Base-by-base conservation (phyloP, 2,113 vertebrate genomes). In the Sapajus apella region DNA sequence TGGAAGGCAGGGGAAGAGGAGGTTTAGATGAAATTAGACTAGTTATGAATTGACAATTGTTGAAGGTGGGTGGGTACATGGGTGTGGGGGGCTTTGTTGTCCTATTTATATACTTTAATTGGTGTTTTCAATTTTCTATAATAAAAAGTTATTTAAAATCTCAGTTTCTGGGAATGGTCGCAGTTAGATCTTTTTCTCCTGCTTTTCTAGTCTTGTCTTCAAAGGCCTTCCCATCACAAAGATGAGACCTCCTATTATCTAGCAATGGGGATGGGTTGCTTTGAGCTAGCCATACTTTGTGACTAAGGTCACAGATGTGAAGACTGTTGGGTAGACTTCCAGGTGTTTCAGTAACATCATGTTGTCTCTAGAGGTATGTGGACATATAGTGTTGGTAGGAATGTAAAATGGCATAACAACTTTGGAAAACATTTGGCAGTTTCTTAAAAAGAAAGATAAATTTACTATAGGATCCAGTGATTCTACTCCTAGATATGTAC, bases 211-310 rank as follows among this genome's bases (percentile, higher is more conserved):
- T 47, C 55, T 55, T 81, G 8, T 75, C 75, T 90, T 86, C 64
- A 96, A 87, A 96, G 75, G 66, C 64, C 73, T 90, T 81, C 32
- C 32, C 81, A 40, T 70, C 27, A 72, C 86, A 72, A 61, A 85
- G 40, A 70, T 90, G 61, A 85, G 86, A 47, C 32, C 47, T 90
- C 17, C 32, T 30, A 12, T 61, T 52, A 61, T 30, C 40, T 61
- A 77, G 37, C 77, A 64, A 47, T 95, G 43, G 20, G 35, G 20
- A 84, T 72, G 35, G 17, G 14, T 72, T 79, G 17, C 64, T 70
- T 89, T 90, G 40, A 89, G 43, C 35, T 40, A 13, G 18, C 68
- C 35, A 90, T 21, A 61, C 43, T 58, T 77, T 84, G 70, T 93
- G 80, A 72, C 58, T 76, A 79, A 84, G 43, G 47, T 20, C 32